These are phyloP conservation scores for Darevskia nairensis DNA, from an alignment of 2,797 vertebrate species.

Conservation along the genomic window DNA sequence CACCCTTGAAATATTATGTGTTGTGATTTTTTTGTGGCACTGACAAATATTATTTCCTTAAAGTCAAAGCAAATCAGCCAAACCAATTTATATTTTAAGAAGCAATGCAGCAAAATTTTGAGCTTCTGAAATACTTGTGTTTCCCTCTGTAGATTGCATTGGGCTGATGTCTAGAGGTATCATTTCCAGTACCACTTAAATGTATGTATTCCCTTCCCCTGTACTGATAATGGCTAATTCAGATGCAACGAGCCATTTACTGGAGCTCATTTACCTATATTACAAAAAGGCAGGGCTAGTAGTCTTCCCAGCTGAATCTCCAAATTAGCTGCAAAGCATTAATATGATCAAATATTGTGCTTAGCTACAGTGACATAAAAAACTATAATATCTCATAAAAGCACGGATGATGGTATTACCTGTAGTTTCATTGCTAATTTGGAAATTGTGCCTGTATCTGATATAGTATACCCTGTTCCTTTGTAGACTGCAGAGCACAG, in stretches of 20 bases:
- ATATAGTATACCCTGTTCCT: too few species aligned
- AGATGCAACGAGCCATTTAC: accelerated
- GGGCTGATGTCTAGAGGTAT: not conserved
- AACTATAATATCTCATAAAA: constrained; percentile 20
- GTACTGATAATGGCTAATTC: not conserved
- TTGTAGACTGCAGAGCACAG: not conserved
- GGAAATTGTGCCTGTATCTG: not conserved
- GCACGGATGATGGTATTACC: not conserved
- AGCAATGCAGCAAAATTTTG: not conserved
- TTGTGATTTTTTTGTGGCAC: not conserved
- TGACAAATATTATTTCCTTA: not conserved
- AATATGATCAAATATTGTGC: constrained; percentile 7
- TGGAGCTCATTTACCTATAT: not conserved
- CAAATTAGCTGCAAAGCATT: constrained; percentile 12
- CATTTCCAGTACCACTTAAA: not conserved
- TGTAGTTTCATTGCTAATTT: not conserved
- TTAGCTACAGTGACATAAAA: constrained; percentile 9
- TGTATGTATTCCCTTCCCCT: not conserved
- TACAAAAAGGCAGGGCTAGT: not conserved
- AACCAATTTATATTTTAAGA: constrained; percentile 11
- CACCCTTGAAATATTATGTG: not conserved
- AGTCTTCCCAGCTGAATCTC: not conserved
- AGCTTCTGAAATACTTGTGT: not conserved
- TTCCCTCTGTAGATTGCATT: not conserved
- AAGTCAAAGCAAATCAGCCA: not conserved